phyloP scores from a whole-genome alignment of 2,888 invertebrate genomes.

The Petrolisthes cinctipes region DNA sequence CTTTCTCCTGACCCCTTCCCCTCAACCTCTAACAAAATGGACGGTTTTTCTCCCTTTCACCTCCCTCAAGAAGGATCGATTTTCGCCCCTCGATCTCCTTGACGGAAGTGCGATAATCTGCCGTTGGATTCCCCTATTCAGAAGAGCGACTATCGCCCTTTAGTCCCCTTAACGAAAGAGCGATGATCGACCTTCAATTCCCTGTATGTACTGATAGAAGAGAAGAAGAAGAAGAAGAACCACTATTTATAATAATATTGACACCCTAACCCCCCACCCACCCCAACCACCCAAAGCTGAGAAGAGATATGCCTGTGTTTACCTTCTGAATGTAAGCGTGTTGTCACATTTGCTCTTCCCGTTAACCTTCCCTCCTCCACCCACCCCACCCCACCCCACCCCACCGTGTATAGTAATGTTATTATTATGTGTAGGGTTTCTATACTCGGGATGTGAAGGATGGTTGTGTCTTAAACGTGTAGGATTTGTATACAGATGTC shows the following conservation, averaged over 20 bases:
- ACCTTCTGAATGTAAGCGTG: neutral
- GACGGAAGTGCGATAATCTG: no score
- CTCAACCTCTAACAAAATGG: no score
- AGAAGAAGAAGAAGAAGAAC: no score
- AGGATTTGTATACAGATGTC: neutral
- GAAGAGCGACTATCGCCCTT: no score
- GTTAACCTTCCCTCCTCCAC: neutral
- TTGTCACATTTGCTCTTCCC: neutral
- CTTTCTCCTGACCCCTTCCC: no score
- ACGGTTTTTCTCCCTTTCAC: no score
- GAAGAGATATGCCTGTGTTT: constrained; percentile 3
- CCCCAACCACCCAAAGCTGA: neutral
- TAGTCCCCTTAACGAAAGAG: neutral
- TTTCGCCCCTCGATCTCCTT: no score
- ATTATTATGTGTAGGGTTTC: neutral
- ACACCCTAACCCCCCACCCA: no score
- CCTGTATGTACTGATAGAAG: constrained; percentile 10
- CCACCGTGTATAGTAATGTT: neutral
- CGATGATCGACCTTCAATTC: neutral
- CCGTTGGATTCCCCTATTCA: no score
- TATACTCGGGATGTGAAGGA: constrained; percentile 11
- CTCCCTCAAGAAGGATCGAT: no score
- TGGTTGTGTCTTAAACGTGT: constrained; percentile 15
- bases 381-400: no score
- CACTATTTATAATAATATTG: neutral